These are phyloP conservation scores for Drosophila baimaii DNA, from an alignment of 1,140 invertebrate species.

Conservation along the genomic window DNA sequence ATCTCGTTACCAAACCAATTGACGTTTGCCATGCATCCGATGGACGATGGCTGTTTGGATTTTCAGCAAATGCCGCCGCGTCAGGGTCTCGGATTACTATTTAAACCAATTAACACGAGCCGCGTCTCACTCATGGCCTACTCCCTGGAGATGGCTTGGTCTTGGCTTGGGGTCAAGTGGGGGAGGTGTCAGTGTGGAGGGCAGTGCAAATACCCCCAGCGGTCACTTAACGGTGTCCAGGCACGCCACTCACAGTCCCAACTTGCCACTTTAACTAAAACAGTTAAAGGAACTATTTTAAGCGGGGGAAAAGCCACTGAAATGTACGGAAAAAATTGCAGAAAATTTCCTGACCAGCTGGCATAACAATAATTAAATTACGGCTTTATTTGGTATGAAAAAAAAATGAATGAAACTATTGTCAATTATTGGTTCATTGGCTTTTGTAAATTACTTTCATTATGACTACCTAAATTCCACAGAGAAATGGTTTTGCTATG, in stretches of 20 bases:
- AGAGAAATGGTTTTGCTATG: too few species aligned
- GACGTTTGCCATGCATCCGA: conserved; percentile 53
- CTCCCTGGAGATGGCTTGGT: conserved; percentile 36
- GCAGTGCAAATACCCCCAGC: conserved; percentile 63
- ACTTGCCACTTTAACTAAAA: conserved; percentile 10
- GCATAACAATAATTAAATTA: neutral
- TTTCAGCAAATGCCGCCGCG: conserved; percentile 49
- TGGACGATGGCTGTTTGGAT: conserved; percentile 43
- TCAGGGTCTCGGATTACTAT: conserved; percentile 69
- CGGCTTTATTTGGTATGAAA: neutral
- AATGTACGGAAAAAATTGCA: neutral
- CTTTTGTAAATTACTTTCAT: neutral
- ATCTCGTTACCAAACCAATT: conserved; percentile 74
- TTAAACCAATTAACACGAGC: conserved; percentile 77
- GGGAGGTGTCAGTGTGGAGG: conserved; percentile 41
- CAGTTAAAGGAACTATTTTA: neutral
- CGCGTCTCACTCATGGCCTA: conserved; percentile 17
- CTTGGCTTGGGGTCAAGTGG: conserved; percentile 39
- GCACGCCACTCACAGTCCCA: conserved; percentile 18
- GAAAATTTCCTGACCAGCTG: neutral
- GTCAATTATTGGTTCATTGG: too few species aligned
- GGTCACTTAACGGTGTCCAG: conserved; percentile 58
- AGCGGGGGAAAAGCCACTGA: neutral
- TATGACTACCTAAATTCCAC: neutral
- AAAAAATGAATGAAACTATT: neutral